Evolutionary conservation across 1,140 invertebrate species (phyloP), one percentile per base, ranked within the genome.

Genomic region (Drosophila simulans): DNA sequence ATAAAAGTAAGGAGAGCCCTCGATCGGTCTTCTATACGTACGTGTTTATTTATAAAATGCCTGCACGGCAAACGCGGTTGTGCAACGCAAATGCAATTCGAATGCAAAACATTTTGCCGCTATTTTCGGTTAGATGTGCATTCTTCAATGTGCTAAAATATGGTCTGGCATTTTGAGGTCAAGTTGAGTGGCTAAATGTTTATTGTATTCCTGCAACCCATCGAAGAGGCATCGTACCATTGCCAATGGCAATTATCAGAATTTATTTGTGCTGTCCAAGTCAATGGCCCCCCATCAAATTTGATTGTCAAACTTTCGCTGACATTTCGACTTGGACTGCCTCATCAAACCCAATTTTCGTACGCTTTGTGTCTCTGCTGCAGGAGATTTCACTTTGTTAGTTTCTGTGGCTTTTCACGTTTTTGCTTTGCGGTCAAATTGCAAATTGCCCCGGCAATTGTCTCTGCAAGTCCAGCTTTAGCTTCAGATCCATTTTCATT

Each of bases 371-470:
- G 66, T 80, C 66, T 72, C 58, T 75, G 69, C 40, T 48, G 53
- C 20, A 54, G 48, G 64, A 52, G 80, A 84, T 84, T 84, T 84
- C 81, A 84, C 82, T 85, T 81, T 68, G 60, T 54, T 53, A 48
- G 60, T 35, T 68, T 56, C 37, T 43, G 45, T 42, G 56, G 46
- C 64, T 52, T 59, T 76, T 80, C 64, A 72, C 80, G 78, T 88
- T 76, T 48, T 83, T 46, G 64, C 77, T 85, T 89, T 88, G 83
- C 84, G 83, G 83, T 89, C 84, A 88, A 88, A 79, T 86, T 79
- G 82, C 56, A 88, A 86, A 86, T 89, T 86, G 75, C 45, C 53
- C 62, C 58, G 80, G 39, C 53, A 76, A 70, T 81, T 63, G 78
- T 84, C 63, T 77, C 66, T 58, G 62, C 40, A 15, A 69, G 45